These are phyloP conservation scores for Drosophila nigritarsus DNA, from an alignment of 2,888 invertebrate genomes.

Conservation along the genomic window DNA sequence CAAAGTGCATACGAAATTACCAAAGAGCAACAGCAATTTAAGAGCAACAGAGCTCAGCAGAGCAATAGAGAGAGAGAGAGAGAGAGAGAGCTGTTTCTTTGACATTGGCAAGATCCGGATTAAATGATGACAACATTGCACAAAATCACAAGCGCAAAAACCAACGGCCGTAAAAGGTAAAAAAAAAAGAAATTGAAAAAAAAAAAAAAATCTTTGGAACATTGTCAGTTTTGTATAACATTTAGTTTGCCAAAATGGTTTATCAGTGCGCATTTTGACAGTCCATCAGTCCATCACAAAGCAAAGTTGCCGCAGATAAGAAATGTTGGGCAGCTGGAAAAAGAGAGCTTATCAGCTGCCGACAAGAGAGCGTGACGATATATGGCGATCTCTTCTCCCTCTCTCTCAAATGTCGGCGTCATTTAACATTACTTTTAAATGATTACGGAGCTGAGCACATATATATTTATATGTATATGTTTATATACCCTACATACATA, in stretches of 20 bases:
- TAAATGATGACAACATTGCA: constrained; percentile 49
- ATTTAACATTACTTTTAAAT: neutral
- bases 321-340: constrained; percentile 14
- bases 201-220: constrained; percentile 32
- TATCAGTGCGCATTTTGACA: constrained; percentile 9
- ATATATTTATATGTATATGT: neutral
- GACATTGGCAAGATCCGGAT: constrained; percentile 25
- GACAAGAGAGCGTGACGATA: neutral
- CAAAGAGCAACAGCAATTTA: constrained; percentile 7
- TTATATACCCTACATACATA: neutral
- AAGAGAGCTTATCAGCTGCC: constrained; percentile 54
- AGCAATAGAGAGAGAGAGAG: neutral
- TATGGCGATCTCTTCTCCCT: neutral
- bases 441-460: neutral
- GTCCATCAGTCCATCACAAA: constrained; percentile 28
- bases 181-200: constrained; percentile 20
- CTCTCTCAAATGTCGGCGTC: neutral
- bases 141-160: constrained; percentile 3
- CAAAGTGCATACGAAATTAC: constrained; percentile 25
- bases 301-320: constrained; percentile 13
- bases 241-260: constrained; percentile 22
- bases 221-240: constrained; percentile 2
- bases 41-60: neutral
- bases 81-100: neutral
- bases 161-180: neutral